Evolutionary conservation across 2,113 vertebrate genomes (phyloP).

Genomic region (Aramus guarauna): DNA sequence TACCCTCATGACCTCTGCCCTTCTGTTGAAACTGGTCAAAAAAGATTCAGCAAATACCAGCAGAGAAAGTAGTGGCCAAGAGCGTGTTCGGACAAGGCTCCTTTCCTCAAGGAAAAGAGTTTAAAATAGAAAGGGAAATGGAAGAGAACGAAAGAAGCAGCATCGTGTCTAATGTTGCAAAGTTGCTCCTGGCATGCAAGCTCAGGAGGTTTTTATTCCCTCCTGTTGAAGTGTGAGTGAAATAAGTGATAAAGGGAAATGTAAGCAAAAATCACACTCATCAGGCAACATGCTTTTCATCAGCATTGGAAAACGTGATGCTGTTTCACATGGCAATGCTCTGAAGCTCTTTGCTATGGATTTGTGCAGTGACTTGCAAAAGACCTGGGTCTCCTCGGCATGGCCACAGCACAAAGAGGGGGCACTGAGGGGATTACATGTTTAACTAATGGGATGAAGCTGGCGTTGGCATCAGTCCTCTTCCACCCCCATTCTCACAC

Average conservation of each 20-base stretch:
- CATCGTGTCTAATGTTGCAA: not conserved
- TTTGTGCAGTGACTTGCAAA: not conserved
- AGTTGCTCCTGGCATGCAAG: not conserved
- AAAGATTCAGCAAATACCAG: not conserved
- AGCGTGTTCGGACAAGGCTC: not conserved
- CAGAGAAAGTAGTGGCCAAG: not conserved
- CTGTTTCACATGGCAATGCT: not conserved
- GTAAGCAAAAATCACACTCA: constrained; percentile 34
- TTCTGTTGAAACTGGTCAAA: not conserved
- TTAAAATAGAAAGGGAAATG: not conserved
- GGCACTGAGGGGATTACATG: not conserved
- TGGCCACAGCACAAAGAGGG: not conserved
- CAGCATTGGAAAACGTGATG: not conserved
- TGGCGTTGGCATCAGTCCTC: not conserved
- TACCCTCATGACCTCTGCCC: not conserved
- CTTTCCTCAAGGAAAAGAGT: not conserved
- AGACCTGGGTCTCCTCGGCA: not conserved
- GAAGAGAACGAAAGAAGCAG: not conserved
- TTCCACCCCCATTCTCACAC: not conserved
- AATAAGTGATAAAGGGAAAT: constrained; percentile 23
- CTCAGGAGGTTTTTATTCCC: not conserved
- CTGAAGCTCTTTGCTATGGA: not conserved
- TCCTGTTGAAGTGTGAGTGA: not conserved
- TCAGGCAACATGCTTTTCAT: not conserved
- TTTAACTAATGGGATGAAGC: not conserved